Percentiles rank a stretch among this genome's conserved stretches.
Evolutionary conservation across 2,113 vertebrate species (phyloP).

Genomic region (Astur gentilis): DNA sequence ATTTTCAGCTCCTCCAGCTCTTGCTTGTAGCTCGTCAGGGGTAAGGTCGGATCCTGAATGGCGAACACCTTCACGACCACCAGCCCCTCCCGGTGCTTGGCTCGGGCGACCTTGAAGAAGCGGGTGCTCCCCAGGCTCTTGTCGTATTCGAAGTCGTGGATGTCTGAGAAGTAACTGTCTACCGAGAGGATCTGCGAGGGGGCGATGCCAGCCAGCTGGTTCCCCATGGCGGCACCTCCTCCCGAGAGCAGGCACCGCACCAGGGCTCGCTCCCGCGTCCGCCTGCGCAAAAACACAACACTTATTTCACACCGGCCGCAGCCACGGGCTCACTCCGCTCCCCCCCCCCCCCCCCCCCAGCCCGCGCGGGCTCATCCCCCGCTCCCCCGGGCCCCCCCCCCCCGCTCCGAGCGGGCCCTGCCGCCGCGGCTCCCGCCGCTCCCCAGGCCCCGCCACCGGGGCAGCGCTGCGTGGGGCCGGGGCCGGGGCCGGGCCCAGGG

Average conservation of each 20-base stretch:
- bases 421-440: not conserved
- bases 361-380: not conserved
- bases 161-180: conserved; percentile 98
- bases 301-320: not conserved
- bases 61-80: conserved; percentile 98
- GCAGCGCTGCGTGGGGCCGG: no score
- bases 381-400: not conserved
- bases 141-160: conserved; percentile 95
- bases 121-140: conserved; percentile 96
- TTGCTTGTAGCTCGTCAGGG: conserved; percentile 93
- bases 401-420: not conserved
- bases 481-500: no score
- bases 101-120: conserved; percentile 96
- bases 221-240: conserved; percentile 80
- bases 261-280: not conserved
- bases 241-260: not conserved
- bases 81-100: conserved; percentile 92
- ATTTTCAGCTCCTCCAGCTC: conserved; percentile 97
- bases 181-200: conserved; percentile 98
- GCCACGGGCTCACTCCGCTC: not conserved
- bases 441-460: not conserved
- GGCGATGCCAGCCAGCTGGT: conserved; percentile 96
- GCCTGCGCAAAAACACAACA: not conserved
- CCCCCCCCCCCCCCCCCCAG: not conserved
- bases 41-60: conserved; percentile 93